Evolutionary conservation across 92 coral and sea anemone genomes (phyloP), one percentile per base, ranked within the genome.

Genomic region (Micromussa lordhowensis): DNA sequence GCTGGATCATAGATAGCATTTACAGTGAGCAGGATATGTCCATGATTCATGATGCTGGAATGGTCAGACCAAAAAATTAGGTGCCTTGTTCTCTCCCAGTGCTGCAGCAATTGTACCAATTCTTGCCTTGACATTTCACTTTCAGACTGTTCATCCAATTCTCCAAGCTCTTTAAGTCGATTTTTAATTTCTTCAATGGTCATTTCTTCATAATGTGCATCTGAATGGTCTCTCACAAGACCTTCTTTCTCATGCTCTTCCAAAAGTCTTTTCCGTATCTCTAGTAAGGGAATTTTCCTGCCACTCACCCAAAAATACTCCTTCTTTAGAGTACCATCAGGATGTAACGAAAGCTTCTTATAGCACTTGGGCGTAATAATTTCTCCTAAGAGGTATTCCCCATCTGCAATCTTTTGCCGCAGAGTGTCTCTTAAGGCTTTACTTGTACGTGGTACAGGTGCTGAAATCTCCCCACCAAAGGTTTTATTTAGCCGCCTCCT

Each of bases 1-100:
- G 92, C 92, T 63, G 92, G 85, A 38, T 77, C 89, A 85, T 64
- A 69, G 53, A 84, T 75, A 31, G 51, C 79, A 82, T 77, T 83
- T 35, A 85, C 89, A 36, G 85, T 89, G 15, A 89, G 72, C n/a
- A 77, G 85, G 26, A 85, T 77, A 75, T 90, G 89, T 7, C 92
- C 92, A 70, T 85, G 92, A 64, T 68, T 82, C 55, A 82, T 30
- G 16, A 82, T 48, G 30, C 91, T 80, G 14, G 82, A 82, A 72
- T 88, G 91, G 85, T 85, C 85, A 68, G 85, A 79, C 92, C 89
- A 78, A 74, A 85, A 28, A 9, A 82, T 84, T 0, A 90, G 81
- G 14, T 84, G 85, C 22, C 92, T 3, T 53, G 89, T 78, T 77
- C 75, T 53, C 28, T 89, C 92, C 21, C 71, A 58, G 15, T 35